A percentile compares a stretch with the other conserved stretches of the same genome.
Conservation (phyloP, 2,888 invertebrate genomes). For the Drosophila ustulata region DNA sequence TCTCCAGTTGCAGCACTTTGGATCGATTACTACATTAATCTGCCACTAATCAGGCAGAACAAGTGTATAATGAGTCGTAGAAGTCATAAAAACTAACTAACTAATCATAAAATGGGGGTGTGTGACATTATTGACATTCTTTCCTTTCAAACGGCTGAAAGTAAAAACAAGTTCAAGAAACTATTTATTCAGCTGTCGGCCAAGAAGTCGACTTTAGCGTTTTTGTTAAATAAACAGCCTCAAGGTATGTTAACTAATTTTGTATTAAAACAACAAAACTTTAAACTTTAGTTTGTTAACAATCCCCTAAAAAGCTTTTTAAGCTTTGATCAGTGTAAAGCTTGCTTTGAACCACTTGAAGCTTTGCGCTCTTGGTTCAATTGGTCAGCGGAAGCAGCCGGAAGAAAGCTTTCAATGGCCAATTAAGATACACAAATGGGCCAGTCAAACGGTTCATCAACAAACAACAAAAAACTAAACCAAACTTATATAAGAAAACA, state of each 20-base stretch:
- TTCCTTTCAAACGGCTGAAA: neutral
- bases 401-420: slow-evolving; percentile 50
- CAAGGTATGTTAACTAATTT: slow-evolving; percentile 12
- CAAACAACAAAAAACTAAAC: slow-evolving; percentile 11
- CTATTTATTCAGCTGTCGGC: neutral
- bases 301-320: slow-evolving; percentile 6
- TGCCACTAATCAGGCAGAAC: slow-evolving; percentile 14
- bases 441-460: slow-evolving; percentile 21
- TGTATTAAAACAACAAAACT: neutral
- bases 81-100: neutral
- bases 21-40: slow-evolving; percentile 19
- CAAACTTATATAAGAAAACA: slow-evolving; percentile 58
- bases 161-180: neutral
- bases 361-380: slow-evolving; percentile 3
- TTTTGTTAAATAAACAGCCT: neutral
- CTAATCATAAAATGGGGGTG: neutral
- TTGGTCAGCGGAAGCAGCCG: slow-evolving; percentile 24
- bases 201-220: slow-evolving; percentile 14
- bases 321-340: too few species aligned
- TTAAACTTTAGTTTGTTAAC: neutral
- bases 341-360: neutral
- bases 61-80: slow-evolving; percentile 19
- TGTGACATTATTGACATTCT: slow-evolving; percentile 1
- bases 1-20: slow-evolving; percentile 24
- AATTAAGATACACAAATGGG: slow-evolving; percentile 60